Conservation (phyloP, 2,888 invertebrate genomes). For the Matsumyia berberina region DNA sequence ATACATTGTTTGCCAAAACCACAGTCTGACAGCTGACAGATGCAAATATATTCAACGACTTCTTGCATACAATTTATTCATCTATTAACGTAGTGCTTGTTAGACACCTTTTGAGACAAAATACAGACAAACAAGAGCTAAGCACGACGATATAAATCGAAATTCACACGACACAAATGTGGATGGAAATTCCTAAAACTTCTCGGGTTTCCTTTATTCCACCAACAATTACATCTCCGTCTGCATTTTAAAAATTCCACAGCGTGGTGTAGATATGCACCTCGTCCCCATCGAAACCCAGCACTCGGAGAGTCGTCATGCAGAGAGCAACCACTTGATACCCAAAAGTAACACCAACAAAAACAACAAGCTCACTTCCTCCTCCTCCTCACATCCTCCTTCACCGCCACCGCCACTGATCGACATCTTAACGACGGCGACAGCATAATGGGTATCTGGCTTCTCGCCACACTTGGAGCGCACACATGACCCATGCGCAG, state of each 20-base stretch:
- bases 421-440: conserved; percentile 66
- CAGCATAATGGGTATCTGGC: conserved; percentile 72
- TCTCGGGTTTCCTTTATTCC: conserved; percentile 63
- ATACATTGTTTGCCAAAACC: too few relatives aligned
- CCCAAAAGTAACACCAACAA: conserved; percentile 63
- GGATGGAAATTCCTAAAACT: conserved; percentile 68
- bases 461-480: conserved; percentile 58
- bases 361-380: conserved; percentile 24
- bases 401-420: conserved; percentile 1
- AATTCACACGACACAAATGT: conserved; percentile 66
- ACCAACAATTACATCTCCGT: conserved; percentile 30
- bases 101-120: conserved; percentile 63
- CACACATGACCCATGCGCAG: conserved; percentile 70
- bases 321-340: conserved; percentile 70
- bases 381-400: background rate
- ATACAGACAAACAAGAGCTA: conserved; percentile 59
- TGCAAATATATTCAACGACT: conserved; percentile 34
- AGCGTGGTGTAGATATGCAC: conserved; percentile 17
- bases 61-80: conserved; percentile 51
- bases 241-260: conserved; percentile 50
- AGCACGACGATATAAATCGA: conserved; percentile 45
- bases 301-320: too few relatives aligned
- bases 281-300: background rate
- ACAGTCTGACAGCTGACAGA: conserved; percentile 23
- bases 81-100: conserved; percentile 54